phyloP scores from a whole-genome alignment of 2,888 invertebrate genomes.

The Ophioninae sp. region DNA sequence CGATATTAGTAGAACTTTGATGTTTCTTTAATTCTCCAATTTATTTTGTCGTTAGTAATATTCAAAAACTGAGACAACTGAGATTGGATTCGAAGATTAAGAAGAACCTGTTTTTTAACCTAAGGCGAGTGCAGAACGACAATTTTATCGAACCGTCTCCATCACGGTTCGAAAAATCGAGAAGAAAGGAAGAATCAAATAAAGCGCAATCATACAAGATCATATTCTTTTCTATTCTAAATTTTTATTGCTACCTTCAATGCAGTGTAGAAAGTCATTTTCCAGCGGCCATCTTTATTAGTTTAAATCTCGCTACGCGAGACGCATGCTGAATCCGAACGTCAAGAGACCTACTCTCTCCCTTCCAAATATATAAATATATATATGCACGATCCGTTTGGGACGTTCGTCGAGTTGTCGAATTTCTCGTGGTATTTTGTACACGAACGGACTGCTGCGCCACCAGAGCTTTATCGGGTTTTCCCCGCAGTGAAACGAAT shows the following conservation, averaged over 20 bases:
- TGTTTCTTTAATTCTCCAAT: not conserved
- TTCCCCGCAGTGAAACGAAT: constrained; percentile 33
- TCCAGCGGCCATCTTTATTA: constrained; percentile 16
- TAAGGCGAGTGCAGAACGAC: not conserved
- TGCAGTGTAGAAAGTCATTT: not conserved
- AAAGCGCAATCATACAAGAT: not conserved
- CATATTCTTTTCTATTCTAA: not conserved
- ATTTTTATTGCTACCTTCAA: not conserved
- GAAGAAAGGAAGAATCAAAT: not conserved
- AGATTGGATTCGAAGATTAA: not conserved
- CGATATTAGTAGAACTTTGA: not conserved
- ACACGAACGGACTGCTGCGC: constrained; percentile 32
- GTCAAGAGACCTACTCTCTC: constrained; percentile 3
- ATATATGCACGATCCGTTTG: not conserved
- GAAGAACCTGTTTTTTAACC: not conserved
- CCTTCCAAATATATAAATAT: not conserved
- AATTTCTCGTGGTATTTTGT: constrained; percentile 45
- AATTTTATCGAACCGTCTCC: not conserved
- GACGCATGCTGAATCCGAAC: constrained; percentile 11
- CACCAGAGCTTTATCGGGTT: constrained; percentile 53
- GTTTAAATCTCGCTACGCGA: constrained; percentile 30
- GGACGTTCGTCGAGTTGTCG: constrained; percentile 36
- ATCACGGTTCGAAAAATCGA: too few relatives aligned
- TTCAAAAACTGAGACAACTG: not conserved
- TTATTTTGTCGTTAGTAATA: not conserved